A percentile compares a stretch with the other conserved stretches of the same genome.
phyloP scores from a whole-genome alignment of 23 tunicate species.

The Ciona savignyi region DNA sequence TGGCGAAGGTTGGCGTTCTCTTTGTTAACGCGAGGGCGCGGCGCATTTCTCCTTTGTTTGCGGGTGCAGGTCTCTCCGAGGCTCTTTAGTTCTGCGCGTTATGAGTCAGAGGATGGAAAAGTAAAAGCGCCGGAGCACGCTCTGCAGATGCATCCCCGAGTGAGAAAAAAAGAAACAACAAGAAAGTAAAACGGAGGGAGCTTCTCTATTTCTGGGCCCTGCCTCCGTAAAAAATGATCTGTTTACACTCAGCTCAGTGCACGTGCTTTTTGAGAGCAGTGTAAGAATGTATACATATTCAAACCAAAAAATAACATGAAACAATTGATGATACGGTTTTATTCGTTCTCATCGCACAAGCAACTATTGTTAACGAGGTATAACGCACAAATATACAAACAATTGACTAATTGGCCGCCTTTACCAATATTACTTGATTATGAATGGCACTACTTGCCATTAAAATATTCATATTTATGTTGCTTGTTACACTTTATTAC shows the following conservation, averaged over 20 bases:
- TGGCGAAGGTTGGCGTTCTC: no score
- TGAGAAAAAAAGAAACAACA: background rate
- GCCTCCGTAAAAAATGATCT: background rate
- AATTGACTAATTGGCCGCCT: no score
- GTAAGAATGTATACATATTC: background rate
- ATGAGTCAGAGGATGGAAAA: no score
- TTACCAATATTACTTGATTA: no score
- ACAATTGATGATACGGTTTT: no score
- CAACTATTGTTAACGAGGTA: no score
- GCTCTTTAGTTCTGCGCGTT: background rate
- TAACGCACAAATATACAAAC: no score
- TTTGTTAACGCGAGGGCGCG: background rate
- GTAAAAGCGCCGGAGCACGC: no score
- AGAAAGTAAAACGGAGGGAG: background rate
- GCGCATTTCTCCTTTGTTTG: background rate
- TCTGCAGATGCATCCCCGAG: background rate
- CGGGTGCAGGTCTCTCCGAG: background rate
- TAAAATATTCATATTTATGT: no score
- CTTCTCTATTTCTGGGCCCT: background rate
- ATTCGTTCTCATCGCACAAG: no score
- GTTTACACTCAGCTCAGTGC: background rate
- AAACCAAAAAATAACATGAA: no score
- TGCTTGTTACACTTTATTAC: slow-evolving; percentile 21
- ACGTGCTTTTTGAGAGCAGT: background rate
- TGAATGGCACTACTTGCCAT: no score